Base-by-base conservation (phyloP, 2,797 vertebrate species). In the Pipistrellus pygmaeus region DNA sequence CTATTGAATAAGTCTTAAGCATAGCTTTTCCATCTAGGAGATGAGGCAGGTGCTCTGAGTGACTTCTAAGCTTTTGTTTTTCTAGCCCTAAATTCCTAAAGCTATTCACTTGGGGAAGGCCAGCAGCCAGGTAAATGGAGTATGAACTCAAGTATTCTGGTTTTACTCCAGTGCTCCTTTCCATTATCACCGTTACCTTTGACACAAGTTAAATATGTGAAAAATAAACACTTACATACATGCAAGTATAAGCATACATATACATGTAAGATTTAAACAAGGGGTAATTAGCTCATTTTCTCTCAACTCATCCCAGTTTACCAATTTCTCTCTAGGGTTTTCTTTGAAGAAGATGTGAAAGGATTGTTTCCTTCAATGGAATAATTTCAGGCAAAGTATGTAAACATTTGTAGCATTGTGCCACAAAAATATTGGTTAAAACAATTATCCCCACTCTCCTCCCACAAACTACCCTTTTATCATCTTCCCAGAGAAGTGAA, bases 341-440 rank as follows among this genome's bases (percentile, higher is more conserved):
- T 66, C 44, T 53, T 86, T 27, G 27, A 81, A 80, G 21, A 81
- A 62, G 55, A 57, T 64, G 3, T 86, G 25, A 87, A 25, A 38
- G 78, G 48, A 93, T 85, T 35, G 10, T 85, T 92, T 82, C 11
- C 48, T 82, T 82, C 3, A 84, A 41, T 18, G 60, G 9, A 81
- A 13, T 93, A 25, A 73, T 87, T 8, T 96, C 57, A 68, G 88
- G 20, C 51, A 91, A 44, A 44, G 27, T 48, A 69, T 4, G 44
- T 51, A 82, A 15, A 17, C 0, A n/a, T 81, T 41, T 68, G 46
- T 91, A 82, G 38, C 51, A 85, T 20, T 81, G 10, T 87, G 4
- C 44, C 68, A 38, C 46, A 91, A 55, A 93, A 87, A 75, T 83
- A 41, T 5, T n/a, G 48, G 87, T 77, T 81, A 81, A 64, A n/a